Percentiles rank a stretch among this genome's conserved stretches.
Evolutionary conservation across 2,113 vertebrate species (phyloP).

Genomic region (Thamnaconus septentrionalis): DNA sequence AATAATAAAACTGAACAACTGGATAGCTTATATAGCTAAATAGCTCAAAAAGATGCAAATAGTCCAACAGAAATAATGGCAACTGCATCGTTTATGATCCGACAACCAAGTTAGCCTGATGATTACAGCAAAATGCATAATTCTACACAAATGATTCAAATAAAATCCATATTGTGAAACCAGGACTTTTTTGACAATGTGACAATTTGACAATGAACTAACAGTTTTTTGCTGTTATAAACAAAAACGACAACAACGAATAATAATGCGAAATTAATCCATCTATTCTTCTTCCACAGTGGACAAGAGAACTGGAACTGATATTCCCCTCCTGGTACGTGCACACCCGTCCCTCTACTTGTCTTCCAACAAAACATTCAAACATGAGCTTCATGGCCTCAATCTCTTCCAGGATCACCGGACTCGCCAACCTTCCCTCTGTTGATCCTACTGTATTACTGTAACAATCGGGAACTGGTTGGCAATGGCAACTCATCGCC

Average conservation of each 20-base stretch:
- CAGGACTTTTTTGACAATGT: too few relatives aligned
- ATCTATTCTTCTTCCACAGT: slow-evolving; percentile 47
- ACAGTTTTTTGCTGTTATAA: neutral
- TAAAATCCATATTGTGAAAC: too few relatives aligned
- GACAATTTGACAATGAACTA: neutral
- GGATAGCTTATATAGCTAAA: too few relatives aligned
- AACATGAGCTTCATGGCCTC: neutral
- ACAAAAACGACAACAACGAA: neutral
- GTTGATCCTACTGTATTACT: too few relatives aligned
- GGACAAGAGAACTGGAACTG: slow-evolving; percentile 83
- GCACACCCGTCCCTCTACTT: neutral
- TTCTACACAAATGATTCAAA: too few relatives aligned
- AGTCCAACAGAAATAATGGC: too few relatives aligned
- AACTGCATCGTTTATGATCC: too few relatives aligned
- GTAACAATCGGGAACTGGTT: too few relatives aligned
- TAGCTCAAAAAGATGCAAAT: too few relatives aligned
- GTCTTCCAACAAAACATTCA: neutral
- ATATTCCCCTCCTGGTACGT: slow-evolving; percentile 58
- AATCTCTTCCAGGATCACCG: slow-evolving; percentile 25
- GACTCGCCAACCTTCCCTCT: neutral
- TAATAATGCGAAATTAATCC: neutral
- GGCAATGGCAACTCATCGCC: slow-evolving; percentile 10
- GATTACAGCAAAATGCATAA: too few relatives aligned
- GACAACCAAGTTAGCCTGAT: too few relatives aligned
- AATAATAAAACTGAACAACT: too few relatives aligned